Conservation (phyloP, 2,113 vertebrate species). For the Excalfactoria chinensis region DNA sequence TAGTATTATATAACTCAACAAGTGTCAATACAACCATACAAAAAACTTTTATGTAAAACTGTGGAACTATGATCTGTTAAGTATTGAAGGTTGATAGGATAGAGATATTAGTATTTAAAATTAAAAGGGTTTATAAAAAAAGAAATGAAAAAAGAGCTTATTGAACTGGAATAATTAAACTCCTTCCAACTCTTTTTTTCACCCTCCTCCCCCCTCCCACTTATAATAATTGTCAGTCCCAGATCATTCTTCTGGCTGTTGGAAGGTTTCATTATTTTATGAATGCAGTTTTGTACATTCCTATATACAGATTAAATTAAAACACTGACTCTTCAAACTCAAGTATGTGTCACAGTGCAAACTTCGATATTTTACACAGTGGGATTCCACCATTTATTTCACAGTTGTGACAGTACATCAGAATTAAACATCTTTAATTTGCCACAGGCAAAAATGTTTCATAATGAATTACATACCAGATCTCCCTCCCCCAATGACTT, state of each 20-base stretch:
- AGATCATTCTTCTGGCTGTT: background rate
- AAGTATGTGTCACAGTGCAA: background rate
- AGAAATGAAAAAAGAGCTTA: background rate
- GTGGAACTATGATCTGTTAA: background rate
- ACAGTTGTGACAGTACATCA: background rate
- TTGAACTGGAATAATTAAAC: background rate
- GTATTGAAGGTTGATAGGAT: background rate
- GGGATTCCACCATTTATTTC: background rate
- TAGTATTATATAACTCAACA: background rate
- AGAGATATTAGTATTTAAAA: background rate
- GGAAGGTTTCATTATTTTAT: background rate
- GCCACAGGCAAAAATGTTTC: background rate
- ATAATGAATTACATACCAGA: background rate
- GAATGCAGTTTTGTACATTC: background rate
- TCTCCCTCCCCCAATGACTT: background rate
- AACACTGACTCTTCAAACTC: background rate
- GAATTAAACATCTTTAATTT: background rate
- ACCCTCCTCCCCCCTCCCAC: background rate
- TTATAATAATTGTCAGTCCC: background rate
- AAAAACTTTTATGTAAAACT: background rate
- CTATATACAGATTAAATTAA: background rate
- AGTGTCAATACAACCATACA: background rate
- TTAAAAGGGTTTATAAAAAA: background rate
- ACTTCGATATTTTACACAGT: background rate
- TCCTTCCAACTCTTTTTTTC: background rate